Evolutionary conservation across 2,888 invertebrate species (phyloP).

Genomic region (Parapristionchus giblindavisi): DNA sequence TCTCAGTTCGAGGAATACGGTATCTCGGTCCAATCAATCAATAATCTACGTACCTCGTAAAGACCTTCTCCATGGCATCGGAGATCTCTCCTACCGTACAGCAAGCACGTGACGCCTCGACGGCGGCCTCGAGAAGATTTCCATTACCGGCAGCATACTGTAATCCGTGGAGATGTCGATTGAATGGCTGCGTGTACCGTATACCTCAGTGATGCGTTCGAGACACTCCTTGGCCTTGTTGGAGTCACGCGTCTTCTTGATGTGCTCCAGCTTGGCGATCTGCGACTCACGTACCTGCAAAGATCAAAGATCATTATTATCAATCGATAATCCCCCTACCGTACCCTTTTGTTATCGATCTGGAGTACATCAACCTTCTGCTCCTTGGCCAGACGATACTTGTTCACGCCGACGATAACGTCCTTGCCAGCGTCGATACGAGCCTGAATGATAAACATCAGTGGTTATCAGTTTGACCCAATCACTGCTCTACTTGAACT

Average conservation of each 20-base stretch:
- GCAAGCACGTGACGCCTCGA: slow-evolving; percentile 74
- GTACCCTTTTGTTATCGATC: slow-evolving; percentile 75
- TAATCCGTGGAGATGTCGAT: too few species aligned
- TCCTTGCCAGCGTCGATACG: slow-evolving; percentile 75
- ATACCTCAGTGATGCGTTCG: slow-evolving; percentile 52
- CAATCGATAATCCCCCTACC: too few species aligned
- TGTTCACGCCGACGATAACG: slow-evolving; percentile 77
- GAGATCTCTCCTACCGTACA: slow-evolving; percentile 76
- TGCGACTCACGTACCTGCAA: slow-evolving; percentile 73
- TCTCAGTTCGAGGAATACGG: too few species aligned
- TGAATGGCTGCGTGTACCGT: too few species aligned
- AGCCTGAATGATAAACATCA: too few species aligned
- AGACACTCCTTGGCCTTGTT: slow-evolving; percentile 47
- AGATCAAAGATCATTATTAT: too few species aligned
- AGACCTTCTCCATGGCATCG: slow-evolving; percentile 75
- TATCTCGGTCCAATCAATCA: too few species aligned
- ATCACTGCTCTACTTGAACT: too few species aligned
- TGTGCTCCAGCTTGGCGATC: slow-evolving; percentile 72
- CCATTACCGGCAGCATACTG: slow-evolving; percentile 70
- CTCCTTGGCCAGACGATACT: slow-evolving; percentile 74
- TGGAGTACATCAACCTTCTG: slow-evolving; percentile 75
- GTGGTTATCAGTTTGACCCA: too few species aligned
- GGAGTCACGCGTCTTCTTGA: slow-evolving; percentile 70
- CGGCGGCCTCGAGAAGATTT: slow-evolving; percentile 74
- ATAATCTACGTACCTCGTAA: slow-evolving; percentile 47